Evolutionary conservation across 2,113 vertebrate genomes (phyloP), one percentile per base, ranked within the genome.

Genomic region (Scomber japonicus): DNA sequence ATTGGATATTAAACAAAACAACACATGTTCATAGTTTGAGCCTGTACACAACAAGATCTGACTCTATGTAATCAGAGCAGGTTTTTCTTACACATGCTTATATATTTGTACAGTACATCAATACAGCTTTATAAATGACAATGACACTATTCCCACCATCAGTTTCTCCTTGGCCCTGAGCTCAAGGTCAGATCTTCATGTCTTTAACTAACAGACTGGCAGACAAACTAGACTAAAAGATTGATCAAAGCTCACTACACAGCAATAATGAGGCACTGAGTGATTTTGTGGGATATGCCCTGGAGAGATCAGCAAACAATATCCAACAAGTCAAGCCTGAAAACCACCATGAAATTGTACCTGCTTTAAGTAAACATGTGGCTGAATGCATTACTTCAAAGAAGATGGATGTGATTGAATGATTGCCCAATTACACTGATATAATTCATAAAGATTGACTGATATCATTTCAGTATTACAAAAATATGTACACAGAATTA

Each of bases 221-320:
- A 49, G 9, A 54, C 7, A 64, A n/a, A 79, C 11, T 57, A 3
- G 2, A 17, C 46, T 11, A 11, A 40, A 19, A 63, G 55, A 51
- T 31, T 21, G 21, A 21, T 21, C 21, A 21, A 21, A 21, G 21
- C 21, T 21, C 4, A 50, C 2, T 68, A n/a, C 40, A 16, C 2
- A 54, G 24, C 14, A 17, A 10, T 8, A 56, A 30, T 59, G 57
- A 74, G 49, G 76, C 68, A 81, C 46, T 53, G 14, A 16, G 44
- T 19, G 17, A 60, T 15, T 73, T 31, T 68, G 30, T 16, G 11
- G 24, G 51, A 48, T 15, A 48, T 59, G 21, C 24, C 35, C 40
- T 14, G 16, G 2, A 40, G 14, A 7, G 11, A 63, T 73, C 13
- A n/a, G 60, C 40, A 56, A 66, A 67, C 61, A 49, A 49, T 50